A percentile compares a stretch with the other conserved stretches of the same genome.
These are phyloP conservation scores for Sclerurus mexicanus DNA, from an alignment of 2,113 vertebrate genomes.

Conservation along the genomic window DNA sequence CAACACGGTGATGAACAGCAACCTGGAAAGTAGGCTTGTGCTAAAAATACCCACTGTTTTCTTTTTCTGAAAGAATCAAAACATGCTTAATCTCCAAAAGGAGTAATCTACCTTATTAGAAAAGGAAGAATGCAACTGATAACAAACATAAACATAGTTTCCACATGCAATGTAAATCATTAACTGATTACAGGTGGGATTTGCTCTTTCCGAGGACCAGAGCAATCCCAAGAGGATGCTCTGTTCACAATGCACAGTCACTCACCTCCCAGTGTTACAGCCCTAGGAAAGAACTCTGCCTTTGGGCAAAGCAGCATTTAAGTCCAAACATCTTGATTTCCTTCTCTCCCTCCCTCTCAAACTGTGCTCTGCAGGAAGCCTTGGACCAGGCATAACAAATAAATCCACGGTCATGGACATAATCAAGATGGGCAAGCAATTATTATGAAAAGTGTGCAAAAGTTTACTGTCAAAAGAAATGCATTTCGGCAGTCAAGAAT, in stretches of 20 bases:
- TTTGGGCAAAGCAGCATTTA: neutral
- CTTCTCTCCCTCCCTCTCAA: neutral
- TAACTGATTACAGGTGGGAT: neutral
- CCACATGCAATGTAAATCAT: neutral
- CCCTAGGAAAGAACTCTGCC: neutral
- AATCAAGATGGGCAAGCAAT: neutral
- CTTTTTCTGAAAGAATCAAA: neutral
- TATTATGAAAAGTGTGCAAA: neutral
- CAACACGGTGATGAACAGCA: neutral
- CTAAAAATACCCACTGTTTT: neutral
- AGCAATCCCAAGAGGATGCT: neutral
- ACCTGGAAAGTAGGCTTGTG: neutral
- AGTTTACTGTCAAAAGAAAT: neutral
- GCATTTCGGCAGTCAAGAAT: neutral
- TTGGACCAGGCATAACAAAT: neutral
- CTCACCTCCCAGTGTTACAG: neutral
- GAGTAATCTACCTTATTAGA: neutral
- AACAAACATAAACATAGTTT: neutral
- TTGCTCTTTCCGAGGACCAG: neutral
- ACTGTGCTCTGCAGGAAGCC: neutral
- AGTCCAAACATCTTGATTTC: neutral
- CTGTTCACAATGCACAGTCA: fast-evolving
- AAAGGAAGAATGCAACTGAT: neutral
- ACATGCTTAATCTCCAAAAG: neutral
- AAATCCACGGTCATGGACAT: neutral